Percentiles rank a stretch among this genome's conserved stretches.
These are phyloP conservation scores for Dasypolia templi DNA, from an alignment of 2,888 invertebrate species.

Conservation along the genomic window DNA sequence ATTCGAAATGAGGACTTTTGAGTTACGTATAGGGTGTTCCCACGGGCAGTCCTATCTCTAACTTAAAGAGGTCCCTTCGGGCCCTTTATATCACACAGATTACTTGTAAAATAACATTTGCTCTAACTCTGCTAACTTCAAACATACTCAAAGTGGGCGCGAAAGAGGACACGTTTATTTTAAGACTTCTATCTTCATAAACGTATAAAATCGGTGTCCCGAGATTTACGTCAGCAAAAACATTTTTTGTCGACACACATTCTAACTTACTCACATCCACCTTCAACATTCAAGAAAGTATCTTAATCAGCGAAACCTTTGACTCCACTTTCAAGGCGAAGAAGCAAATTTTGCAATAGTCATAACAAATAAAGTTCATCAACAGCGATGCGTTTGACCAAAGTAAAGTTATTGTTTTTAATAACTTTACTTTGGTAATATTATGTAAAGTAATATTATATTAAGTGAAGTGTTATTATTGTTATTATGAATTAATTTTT, in stretches of 20 bases:
- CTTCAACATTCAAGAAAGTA: slow-evolving; percentile 30
- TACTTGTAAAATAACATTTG: not conserved
- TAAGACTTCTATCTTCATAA: slow-evolving; percentile 49
- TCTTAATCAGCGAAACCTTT: slow-evolving; percentile 43
- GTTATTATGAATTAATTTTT: too few species aligned
- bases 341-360: too few species aligned
- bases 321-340: slow-evolving; percentile 39
- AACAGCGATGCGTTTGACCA: too few species aligned
- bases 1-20: not conserved
- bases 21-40: not conserved
- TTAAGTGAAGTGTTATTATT: too few species aligned
- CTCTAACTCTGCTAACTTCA: too few species aligned
- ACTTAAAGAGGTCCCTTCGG: not conserved
- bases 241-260: slow-evolving; percentile 21
- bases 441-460: too few species aligned
- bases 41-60: not conserved
- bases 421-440: too few species aligned
- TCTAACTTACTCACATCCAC: not conserved
- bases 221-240: slow-evolving; percentile 40
- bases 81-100: not conserved
- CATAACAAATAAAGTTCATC: too few species aligned
- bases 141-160: not conserved
- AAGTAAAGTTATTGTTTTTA: too few species aligned
- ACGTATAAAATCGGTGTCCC: slow-evolving; percentile 25
- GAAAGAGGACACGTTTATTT: slow-evolving; percentile 10